Conservation (phyloP, 2,113 vertebrate genomes). For the Castor canadensis region DNA sequence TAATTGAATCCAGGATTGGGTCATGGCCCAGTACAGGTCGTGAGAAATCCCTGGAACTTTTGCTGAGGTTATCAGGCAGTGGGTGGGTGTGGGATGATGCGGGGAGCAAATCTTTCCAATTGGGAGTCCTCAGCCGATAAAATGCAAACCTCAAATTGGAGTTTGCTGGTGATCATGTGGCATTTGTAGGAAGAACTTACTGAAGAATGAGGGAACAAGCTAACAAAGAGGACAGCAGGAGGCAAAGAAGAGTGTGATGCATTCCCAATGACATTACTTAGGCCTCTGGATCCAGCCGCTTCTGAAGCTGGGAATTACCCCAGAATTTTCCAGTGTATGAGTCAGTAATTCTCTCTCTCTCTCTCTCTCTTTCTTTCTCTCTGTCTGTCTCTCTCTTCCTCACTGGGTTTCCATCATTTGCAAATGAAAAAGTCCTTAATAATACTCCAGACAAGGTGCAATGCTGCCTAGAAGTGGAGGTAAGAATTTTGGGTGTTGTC, state of each 20-base stretch:
- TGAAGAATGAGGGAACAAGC: neutral
- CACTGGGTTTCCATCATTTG: neutral
- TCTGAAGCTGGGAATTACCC: neutral
- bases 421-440: neutral
- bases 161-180: neutral
- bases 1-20: neutral
- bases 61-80: neutral
- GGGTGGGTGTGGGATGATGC: too few relatives aligned
- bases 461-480: neutral
- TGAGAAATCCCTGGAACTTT: neutral
- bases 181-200: neutral
- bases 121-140: neutral
- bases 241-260: neutral
- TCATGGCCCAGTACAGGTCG: neutral
- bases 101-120: neutral
- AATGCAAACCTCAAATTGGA: neutral
- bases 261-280: neutral
- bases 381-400: too few relatives aligned
- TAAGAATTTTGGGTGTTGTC: neutral
- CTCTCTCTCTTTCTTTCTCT: too few relatives aligned
- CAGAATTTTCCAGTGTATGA: neutral
- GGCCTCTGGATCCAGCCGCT: neutral
- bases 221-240: neutral
- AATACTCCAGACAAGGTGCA: neutral
- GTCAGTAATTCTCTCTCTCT: neutral